Conservation (phyloP, 2,113 vertebrate species). For the Malaclemys terrapin region DNA sequence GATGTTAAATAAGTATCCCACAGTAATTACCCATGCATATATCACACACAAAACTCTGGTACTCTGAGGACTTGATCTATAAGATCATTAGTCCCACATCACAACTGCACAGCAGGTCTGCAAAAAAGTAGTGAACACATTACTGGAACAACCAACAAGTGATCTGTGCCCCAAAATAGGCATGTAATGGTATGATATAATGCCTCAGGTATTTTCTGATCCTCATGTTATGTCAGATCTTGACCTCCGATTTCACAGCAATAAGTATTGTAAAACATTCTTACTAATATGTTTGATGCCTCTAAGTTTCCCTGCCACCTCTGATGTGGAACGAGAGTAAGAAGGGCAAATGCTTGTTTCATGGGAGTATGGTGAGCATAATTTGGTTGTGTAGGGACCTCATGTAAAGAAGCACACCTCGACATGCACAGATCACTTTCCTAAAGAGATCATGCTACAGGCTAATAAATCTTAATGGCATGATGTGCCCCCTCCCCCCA, state of each 20-base stretch:
- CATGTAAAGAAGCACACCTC: not conserved
- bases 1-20: not conserved
- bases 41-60: not conserved
- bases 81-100: not conserved
- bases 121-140: not conserved
- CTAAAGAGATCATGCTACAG: not conserved
- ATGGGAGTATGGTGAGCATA: not conserved
- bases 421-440: not conserved
- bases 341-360: too few relatives aligned
- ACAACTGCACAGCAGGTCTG: not conserved
- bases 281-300: not conserved
- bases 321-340: not conserved
- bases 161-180: not conserved
- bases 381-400: not conserved
- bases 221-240: not conserved
- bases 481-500: not conserved
- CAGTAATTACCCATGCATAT: not conserved
- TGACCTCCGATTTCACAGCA: not conserved
- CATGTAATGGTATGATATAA: not conserved
- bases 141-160: not conserved
- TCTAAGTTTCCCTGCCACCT: not conserved
- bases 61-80: not conserved
- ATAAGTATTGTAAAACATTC: not conserved
- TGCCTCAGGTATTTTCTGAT: not conserved
- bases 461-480: not conserved